Percentiles rank a stretch among this genome's conserved stretches.
phyloP scores from a whole-genome alignment of 2,888 invertebrate genomes.

The Caenorhabditis plicata region DNA sequence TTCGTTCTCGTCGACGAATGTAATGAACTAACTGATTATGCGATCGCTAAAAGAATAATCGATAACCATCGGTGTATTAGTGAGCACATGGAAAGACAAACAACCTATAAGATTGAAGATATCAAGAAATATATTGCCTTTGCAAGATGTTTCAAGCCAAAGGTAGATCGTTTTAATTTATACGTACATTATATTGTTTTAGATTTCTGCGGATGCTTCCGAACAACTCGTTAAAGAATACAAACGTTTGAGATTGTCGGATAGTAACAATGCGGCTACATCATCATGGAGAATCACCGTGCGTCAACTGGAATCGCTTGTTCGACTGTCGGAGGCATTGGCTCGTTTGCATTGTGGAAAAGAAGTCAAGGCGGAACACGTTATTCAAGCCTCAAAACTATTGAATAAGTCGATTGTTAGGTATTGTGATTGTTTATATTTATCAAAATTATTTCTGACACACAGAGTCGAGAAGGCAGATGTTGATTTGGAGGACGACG shows the following conservation, averaged over 20 bases:
- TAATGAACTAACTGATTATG: conserved; percentile 90
- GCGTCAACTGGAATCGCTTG: conserved; percentile 89
- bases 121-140: conserved; percentile 93
- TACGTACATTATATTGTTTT: conserved; percentile 5
- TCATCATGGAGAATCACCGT: conserved; percentile 93
- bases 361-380: conserved; percentile 80
- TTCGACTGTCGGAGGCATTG: conserved; percentile 92
- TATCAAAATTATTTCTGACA: too few relatives aligned
- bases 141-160: conserved; percentile 90
- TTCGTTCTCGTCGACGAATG: conserved; percentile 97
- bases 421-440: conserved; percentile 6
- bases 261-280: conserved; percentile 73
- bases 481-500: conserved; percentile 84
- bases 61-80: conserved; percentile 81
- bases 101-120: conserved; percentile 84
- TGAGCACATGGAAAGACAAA: conserved; percentile 77
- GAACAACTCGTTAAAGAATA: conserved; percentile 85
- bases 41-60: conserved; percentile 91
- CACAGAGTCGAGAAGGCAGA: conserved; percentile 95
- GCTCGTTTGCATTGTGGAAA: conserved; percentile 84
- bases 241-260: conserved; percentile 81
- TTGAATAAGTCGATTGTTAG: conserved; percentile 70
- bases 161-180: conserved; percentile 69
- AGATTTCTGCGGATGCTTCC: conserved; percentile 75
- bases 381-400: conserved; percentile 84